Conservation (phyloP, 2,797 vertebrate genomes). For the Gobio occitaniae region DNA sequence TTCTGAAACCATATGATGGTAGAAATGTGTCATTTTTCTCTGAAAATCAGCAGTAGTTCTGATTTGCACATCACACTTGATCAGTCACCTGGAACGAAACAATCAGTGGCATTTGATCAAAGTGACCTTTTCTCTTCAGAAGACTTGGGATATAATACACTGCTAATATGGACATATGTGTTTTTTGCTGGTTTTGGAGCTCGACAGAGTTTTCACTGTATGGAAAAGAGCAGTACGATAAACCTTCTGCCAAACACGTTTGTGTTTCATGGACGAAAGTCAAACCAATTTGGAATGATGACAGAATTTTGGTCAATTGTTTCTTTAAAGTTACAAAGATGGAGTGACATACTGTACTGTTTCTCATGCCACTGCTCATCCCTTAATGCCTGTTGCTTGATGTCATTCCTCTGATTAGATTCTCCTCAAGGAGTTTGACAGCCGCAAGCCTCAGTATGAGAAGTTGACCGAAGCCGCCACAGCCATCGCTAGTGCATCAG, state of each 20-base stretch:
- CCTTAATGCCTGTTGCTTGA: background rate
- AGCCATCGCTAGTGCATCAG: constrained; percentile 83
- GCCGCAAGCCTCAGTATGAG: constrained; percentile 90
- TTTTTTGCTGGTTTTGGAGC: background rate
- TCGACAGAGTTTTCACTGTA: background rate
- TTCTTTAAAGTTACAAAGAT: background rate
- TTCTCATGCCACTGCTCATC: background rate
- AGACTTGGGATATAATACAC: background rate
- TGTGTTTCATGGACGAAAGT: background rate
- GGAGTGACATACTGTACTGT: background rate
- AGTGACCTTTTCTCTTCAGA: background rate
- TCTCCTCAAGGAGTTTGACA: constrained; percentile 95
- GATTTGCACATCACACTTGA: background rate
- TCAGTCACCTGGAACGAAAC: background rate
- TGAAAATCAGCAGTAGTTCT: background rate
- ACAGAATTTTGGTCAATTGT: background rate
- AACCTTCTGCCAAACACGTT: background rate
- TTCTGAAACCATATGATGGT: background rate
- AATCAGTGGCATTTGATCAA: background rate
- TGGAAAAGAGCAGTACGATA: background rate
- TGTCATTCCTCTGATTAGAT: constrained; percentile 79
- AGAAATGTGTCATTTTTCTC: background rate
- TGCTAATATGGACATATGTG: background rate
- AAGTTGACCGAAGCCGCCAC: constrained; percentile 85
- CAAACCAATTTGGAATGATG: constrained; percentile 3